Evolutionary conservation across 2,888 invertebrate species (phyloP), one percentile per base, ranked within the genome.

Genomic region (Acanthacorydalis orientalis): DNA sequence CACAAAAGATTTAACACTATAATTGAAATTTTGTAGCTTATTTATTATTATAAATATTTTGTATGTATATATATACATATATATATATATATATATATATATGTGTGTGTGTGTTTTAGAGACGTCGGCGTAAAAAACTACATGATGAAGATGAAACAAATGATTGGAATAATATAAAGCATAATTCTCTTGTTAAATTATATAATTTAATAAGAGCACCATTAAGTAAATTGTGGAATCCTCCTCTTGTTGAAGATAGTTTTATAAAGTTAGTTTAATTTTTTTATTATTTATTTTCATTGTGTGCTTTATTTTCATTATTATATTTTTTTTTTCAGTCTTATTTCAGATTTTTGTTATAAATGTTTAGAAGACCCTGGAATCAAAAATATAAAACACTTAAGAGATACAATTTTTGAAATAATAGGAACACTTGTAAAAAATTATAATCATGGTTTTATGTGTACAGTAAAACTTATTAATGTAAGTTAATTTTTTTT

Each of bases 341-440:
- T 80, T 63, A 69, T 86, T 42, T 76, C 81, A 38, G 79, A 82
- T 55, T 75, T 80, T 44, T 86, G 86, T 58, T 89, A 86, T 64
- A 80, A 79, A 59, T 72, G 75, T 41, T 60, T 83, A 43, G 79
- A 80, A 59, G 74, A 77, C 53, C 72, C 73, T 43, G 68, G 61
- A 64, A 63, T 78, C 64, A 56, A 78, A 68, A 63, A 75, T 38
- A 67, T 78, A 53, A 83, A 81, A 53, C 68, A 74, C 43, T 68
- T 74, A 0, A 71, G 78, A 50, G 79, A 81, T 53, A 79, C 80
- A 11, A 72, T 90, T 6, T 80, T 82, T 59, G 80, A 87, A 70
- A 76, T 91, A 37, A 69, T 93, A 49, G 90, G 88, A 11, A 73
- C 77, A 2, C 72, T 90, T 41, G 78, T 91, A 15, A 88, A 85